phyloP scores from a whole-genome alignment of 2,797 vertebrate genomes.

The Odontamblyopus lacepedii region DNA sequence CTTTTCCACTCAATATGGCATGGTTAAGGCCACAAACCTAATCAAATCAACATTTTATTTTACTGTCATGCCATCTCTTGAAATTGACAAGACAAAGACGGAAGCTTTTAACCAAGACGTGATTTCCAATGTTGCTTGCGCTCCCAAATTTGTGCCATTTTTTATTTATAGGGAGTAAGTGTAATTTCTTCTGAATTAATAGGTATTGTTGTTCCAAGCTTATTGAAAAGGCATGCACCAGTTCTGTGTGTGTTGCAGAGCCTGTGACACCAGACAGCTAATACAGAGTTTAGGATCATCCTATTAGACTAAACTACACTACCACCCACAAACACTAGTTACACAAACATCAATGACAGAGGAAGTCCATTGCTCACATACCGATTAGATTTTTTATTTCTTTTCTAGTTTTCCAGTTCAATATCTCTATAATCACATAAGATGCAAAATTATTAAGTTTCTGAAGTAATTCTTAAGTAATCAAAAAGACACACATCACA shows the following conservation, averaged over 20 bases:
- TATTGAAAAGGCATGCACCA: constrained; percentile 3
- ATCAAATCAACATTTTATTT: background rate
- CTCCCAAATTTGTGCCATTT: background rate
- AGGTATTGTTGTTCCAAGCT: background rate
- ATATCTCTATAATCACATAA: constrained; percentile 22
- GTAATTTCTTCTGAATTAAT: background rate
- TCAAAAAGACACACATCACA: constrained; percentile 19
- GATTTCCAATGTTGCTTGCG: no score
- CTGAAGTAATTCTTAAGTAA: background rate
- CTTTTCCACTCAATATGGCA: background rate
- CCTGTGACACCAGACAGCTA: constrained; percentile 43
- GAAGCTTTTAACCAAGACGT: no score
- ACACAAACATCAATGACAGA: background rate
- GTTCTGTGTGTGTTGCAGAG: constrained; percentile 3
- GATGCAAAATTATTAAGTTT: constrained; percentile 1
- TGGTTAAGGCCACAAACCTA: background rate
- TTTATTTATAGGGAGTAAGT: background rate
- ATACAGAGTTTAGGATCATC: constrained; percentile 51
- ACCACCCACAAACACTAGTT: constrained; percentile 17
- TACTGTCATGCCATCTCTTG: background rate
- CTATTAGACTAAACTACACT: constrained; percentile 44
- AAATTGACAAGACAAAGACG: no score
- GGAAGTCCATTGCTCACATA: constrained; percentile 14
- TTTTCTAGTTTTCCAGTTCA: constrained; percentile 41
- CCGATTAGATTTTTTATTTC: constrained; percentile 49